Percentiles rank a stretch among this genome's conserved stretches.
Evolutionary conservation across 1,140 invertebrate species (phyloP).

Genomic region (Potamilus streckersoni): DNA sequence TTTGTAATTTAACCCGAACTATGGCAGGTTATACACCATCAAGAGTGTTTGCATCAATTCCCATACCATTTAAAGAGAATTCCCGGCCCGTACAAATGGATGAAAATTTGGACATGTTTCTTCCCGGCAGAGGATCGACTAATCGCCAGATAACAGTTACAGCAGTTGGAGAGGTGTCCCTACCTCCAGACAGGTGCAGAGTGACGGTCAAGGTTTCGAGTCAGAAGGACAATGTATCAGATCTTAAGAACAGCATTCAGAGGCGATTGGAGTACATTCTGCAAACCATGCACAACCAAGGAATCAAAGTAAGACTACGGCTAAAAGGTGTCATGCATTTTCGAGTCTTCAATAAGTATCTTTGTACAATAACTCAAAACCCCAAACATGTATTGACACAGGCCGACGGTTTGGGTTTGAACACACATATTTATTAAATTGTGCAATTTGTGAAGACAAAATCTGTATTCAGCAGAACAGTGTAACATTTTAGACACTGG

Average conservation of each 20-base stretch:
- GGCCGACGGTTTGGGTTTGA: no score
- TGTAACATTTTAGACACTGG: neutral
- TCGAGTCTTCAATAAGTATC: neutral
- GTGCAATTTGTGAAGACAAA: neutral
- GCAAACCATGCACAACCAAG: slow-evolving; percentile 59
- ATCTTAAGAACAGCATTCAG: slow-evolving; percentile 62
- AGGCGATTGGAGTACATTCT: slow-evolving; percentile 62
- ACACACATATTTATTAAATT: neutral
- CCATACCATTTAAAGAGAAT: slow-evolving; percentile 11
- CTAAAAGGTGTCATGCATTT: neutral
- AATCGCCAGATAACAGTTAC: slow-evolving; percentile 59
- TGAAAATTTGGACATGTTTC: slow-evolving; percentile 7
- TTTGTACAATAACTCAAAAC: neutral
- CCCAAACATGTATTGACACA: neutral
- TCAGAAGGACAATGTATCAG: slow-evolving; percentile 57
- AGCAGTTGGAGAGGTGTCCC: slow-evolving; percentile 57
- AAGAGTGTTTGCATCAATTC: slow-evolving; percentile 38
- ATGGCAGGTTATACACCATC: slow-evolving; percentile 37
- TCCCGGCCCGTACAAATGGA: neutral
- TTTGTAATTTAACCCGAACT: neutral
- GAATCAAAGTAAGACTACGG: slow-evolving; percentile 46
- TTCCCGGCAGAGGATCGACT: slow-evolving; percentile 9
- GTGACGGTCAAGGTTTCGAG: slow-evolving; percentile 50
- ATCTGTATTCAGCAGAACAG: neutral
- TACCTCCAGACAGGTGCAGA: slow-evolving; percentile 59